Conservation (phyloP, 2,888 invertebrate species). For the Eupithecia subfuscata region DNA sequence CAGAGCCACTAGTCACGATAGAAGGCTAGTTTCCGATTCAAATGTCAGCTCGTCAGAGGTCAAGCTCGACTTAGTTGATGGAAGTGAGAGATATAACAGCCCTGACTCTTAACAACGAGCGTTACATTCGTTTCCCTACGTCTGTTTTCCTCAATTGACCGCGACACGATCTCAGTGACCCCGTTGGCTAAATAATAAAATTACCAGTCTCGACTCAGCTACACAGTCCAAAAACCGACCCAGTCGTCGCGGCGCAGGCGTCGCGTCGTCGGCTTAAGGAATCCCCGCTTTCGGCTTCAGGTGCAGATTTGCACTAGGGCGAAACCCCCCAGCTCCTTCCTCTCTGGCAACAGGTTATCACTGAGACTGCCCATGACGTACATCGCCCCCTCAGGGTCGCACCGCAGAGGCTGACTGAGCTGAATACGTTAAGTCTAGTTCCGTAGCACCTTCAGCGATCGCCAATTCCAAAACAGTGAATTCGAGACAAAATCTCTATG, state of each 20-base stretch:
- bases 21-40: conserved; percentile 15
- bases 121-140: not conserved
- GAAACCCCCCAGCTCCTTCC: not conserved
- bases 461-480: not conserved
- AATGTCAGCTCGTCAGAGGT: conserved; percentile 22
- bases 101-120: not conserved
- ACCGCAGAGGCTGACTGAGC: no score
- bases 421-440: no score
- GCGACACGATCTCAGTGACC: not conserved
- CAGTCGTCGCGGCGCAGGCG: no score
- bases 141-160: not conserved
- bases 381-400: no score
- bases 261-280: no score
- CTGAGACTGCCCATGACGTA: not conserved
- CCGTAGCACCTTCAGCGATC: no score
- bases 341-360: no score
- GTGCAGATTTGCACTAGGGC: not conserved
- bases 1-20: conserved; percentile 18
- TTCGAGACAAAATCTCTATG: no score
- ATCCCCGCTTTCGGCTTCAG: not conserved
- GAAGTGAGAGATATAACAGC: conserved; percentile 21
- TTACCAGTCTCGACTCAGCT: not conserved
- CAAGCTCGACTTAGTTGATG: conserved; percentile 20
- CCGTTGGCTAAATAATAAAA: not conserved
- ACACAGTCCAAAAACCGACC: not conserved